Evolutionary conservation across 2,797 vertebrate genomes (phyloP).

Genomic region (Rachycentron canadum): DNA sequence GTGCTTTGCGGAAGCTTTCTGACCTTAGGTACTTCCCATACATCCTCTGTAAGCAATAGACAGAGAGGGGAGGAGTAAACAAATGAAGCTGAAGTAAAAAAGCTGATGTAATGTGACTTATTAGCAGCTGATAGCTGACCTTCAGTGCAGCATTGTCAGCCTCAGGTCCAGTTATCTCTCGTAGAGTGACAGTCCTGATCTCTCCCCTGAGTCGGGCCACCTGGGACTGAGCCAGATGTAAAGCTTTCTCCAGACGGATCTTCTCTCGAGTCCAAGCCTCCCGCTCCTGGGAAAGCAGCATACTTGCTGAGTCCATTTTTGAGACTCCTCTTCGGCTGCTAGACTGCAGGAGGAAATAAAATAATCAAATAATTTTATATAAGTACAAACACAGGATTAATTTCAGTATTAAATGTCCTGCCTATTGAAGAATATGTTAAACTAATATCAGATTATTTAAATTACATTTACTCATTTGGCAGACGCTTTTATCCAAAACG

Average conservation of each 20-base stretch:
- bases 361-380: background rate
- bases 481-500: no score
- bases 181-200: conserved; percentile 86
- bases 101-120: background rate
- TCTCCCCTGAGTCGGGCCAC: conserved; percentile 89
- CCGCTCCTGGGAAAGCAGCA: conserved; percentile 88
- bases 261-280: conserved; percentile 92
- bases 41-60: conserved; percentile 86
- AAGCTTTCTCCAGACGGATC: conserved; percentile 86
- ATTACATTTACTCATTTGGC: no score
- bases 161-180: conserved; percentile 87
- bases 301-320: conserved; percentile 74
- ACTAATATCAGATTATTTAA: no score
- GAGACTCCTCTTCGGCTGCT: conserved; percentile 68
- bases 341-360: conserved; percentile 58
- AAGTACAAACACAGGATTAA: background rate
- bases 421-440: no score
- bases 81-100: background rate
- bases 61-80: background rate
- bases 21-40: conserved; percentile 95
- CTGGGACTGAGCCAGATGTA: conserved; percentile 90
- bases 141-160: conserved; percentile 90
- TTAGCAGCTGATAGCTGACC: conserved; percentile 76
- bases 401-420: no score
- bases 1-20: conserved; percentile 97